Base-by-base conservation (phyloP, 2,113 vertebrate genomes). In the Pitta sordida region DNA sequence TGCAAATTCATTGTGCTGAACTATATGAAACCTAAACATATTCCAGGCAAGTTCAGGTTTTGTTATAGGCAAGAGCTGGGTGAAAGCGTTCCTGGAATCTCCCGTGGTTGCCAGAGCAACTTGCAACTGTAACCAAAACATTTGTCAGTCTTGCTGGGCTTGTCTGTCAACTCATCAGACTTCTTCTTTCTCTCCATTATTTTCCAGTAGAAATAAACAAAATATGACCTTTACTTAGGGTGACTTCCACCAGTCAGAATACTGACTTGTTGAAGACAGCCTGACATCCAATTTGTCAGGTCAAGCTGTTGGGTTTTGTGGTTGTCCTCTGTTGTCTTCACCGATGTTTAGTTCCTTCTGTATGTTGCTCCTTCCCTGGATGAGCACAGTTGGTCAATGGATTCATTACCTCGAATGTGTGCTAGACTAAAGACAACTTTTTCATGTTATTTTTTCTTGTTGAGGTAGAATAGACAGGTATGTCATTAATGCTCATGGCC, bases 41-140 rank as follows among this genome's bases (percentile, higher is more conserved):
- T 83, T 85, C 70, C 43, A 52, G 91, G 32, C 84, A 94, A 95
- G 93, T 94, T 94, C 59, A 80, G 78, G 75, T 82, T 91, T 95
- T 90, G 55, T 67, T 74, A 70, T 32, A 32, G 32, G 87, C 23
- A 90, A 67, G n/a, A 78, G n/a, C 62, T 48, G 49, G n/a, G 18
- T 85, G 70, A 78, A 90, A 59, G 36, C 64, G 48, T 91, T 94
- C 24, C 59, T 86, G 84, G 75, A 95, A 90, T 88, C 58, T 37
- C 17, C 63, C 15, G 11, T 55, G 21, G 82, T 94, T 95, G 59
- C 48, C 48, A 68, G 51, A 94, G 82, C 2, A 5, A 91, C 87
- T 51, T 91, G n/a, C 0, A 3, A 34, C 59, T 63, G 70, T 77
- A 94, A 90, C 67, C 67, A 93, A 91, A 95, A 92, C 51, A 86